Evolutionary conservation across 2,888 invertebrate genomes (phyloP).

Genomic region (Mamestra brassicae): DNA sequence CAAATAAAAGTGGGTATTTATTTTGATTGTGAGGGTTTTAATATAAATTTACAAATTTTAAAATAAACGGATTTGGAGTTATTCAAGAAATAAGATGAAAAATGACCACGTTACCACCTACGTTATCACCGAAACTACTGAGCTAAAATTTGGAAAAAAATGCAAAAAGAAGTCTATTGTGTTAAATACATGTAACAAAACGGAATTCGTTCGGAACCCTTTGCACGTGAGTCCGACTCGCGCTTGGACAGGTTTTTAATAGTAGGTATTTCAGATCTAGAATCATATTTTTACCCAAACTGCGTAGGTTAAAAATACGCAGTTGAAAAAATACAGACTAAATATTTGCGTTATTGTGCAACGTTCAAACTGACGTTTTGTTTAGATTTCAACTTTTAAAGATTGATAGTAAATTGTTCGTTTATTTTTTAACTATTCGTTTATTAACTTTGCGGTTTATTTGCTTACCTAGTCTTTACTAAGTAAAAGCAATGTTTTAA

Average conservation of each 20-base stretch:
- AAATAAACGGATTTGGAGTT: too few relatives aligned
- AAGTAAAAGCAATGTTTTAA: not conserved
- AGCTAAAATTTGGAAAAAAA: too few relatives aligned
- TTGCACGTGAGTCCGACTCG: too few relatives aligned
- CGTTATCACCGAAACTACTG: too few relatives aligned
- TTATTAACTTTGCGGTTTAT: constrained; percentile 9
- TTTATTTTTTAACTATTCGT: constrained; percentile 6
- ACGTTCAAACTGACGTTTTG: constrained; percentile 1
- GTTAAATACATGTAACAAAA: too few relatives aligned
- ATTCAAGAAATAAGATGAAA: too few relatives aligned
- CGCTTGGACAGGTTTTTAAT: not conserved
- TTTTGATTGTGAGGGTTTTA: too few relatives aligned
- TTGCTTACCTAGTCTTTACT: not conserved
- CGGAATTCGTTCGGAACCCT: too few relatives aligned
- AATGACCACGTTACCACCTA: too few relatives aligned
- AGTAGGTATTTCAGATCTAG: not conserved
- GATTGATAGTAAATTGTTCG: constrained; percentile 13
- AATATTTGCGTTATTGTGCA: constrained; percentile 22
- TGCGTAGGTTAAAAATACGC: not conserved
- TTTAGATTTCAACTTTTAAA: constrained; percentile 2
- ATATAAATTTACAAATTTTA: too few relatives aligned
- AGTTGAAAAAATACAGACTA: not conserved
- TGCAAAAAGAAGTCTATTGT: too few relatives aligned
- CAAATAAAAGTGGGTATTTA: too few relatives aligned
- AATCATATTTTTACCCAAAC: not conserved